A percentile compares a stretch with the other conserved stretches of the same genome.
Evolutionary conservation across 2,113 vertebrate species (phyloP).

Genomic region (Silurus glanis): DNA sequence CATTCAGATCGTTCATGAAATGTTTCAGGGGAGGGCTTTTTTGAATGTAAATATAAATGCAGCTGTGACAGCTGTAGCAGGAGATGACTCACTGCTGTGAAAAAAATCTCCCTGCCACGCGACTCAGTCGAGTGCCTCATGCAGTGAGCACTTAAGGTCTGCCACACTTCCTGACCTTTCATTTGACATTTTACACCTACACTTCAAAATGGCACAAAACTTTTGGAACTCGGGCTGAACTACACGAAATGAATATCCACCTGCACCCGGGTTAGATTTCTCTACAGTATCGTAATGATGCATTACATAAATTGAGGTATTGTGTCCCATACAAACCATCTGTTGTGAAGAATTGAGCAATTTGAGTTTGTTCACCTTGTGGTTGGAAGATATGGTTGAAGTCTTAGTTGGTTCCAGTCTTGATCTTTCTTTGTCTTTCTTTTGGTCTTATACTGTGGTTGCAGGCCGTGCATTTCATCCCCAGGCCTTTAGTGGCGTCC

Average conservation of each 20-base stretch:
- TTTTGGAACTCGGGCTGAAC: not conserved
- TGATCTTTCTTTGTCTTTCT: no score
- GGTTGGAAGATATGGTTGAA: not conserved
- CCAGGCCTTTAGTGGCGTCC: no score
- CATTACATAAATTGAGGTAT: not conserved
- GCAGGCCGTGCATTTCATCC: no score
- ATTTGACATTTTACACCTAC: slow-evolving; percentile 11
- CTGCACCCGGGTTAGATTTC: not conserved
- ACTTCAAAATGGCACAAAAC: not conserved
- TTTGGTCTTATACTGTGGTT: no score
- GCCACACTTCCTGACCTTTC: not conserved
- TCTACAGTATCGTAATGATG: not conserved
- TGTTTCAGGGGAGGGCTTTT: not conserved
- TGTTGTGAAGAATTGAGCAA: not conserved
- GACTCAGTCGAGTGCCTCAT: not conserved
- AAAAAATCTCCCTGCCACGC: not conserved
- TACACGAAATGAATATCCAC: not conserved
- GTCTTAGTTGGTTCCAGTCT: no score
- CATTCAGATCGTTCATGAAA: not conserved
- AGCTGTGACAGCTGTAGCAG: not conserved
- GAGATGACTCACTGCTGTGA: slow-evolving; percentile 12
- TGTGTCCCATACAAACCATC: not conserved
- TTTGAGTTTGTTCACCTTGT: not conserved
- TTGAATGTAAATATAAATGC: not conserved
- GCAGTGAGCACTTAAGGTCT: slow-evolving; percentile 8